Conservation (phyloP, 2,113 vertebrate genomes). For the Neoarius graeffei region DNA sequence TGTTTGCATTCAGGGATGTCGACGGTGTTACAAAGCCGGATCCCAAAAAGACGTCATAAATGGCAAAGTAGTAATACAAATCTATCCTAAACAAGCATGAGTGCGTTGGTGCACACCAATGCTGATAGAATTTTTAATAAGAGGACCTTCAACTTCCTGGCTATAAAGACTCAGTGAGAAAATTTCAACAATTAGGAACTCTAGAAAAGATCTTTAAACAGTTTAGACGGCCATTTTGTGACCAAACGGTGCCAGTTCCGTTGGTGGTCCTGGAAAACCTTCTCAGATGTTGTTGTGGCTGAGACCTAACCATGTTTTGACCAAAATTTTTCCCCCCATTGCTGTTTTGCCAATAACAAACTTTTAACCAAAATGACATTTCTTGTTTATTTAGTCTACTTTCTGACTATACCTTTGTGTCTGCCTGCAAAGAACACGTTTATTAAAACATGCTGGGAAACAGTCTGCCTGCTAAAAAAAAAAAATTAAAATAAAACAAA, state of each 20-base stretch:
- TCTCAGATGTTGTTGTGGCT: neutral
- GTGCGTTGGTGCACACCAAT: neutral
- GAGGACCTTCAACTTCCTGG: no score
- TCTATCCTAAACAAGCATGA: neutral
- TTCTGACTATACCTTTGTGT: neutral
- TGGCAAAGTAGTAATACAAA: neutral
- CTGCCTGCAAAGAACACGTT: neutral
- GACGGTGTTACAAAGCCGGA: no score
- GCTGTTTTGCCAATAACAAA: neutral
- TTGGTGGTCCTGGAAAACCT: neutral
- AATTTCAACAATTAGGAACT: neutral
- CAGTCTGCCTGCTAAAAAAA: neutral
- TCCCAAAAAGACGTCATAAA: neutral
- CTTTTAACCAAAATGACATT: neutral
- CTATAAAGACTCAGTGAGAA: neutral
- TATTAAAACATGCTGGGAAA: neutral
- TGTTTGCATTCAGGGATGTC: no score
- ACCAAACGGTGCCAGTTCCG: neutral
- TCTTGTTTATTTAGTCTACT: neutral
- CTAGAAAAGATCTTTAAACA: neutral
- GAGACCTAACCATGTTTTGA: neutral
- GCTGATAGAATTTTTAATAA: neutral
- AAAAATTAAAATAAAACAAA: no score
- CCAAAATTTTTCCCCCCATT: no score
- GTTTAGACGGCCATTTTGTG: neutral